Evolutionary conservation across 2,113 vertebrate genomes (phyloP).

Genomic region (Micronycteris hirsuta): DNA sequence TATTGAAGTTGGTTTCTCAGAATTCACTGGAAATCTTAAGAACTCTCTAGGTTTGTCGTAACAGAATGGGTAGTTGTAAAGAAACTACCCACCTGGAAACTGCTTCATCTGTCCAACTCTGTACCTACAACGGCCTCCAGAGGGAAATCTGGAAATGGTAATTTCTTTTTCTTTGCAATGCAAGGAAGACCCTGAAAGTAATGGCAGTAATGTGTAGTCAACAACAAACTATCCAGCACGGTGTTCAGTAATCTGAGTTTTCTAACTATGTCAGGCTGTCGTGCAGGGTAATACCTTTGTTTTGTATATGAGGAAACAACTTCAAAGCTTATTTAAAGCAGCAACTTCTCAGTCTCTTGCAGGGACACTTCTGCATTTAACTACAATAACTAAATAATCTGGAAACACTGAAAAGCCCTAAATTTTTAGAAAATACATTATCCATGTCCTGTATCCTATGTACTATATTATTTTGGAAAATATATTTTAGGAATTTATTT

Average conservation of each 20-base stretch:
- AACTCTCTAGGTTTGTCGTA: background rate
- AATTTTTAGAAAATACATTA: background rate
- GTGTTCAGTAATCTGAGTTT: background rate
- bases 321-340: background rate
- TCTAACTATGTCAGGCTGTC: background rate
- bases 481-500: background rate
- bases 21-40: background rate
- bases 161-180: background rate
- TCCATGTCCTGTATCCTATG: background rate
- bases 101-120: background rate
- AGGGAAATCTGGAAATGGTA: background rate
- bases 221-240: background rate
- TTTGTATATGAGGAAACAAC: background rate
- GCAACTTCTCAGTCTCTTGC: background rate
- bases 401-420: background rate
- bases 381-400: background rate
- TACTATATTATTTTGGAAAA: background rate
- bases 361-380: background rate
- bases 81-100: background rate
- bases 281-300: background rate
- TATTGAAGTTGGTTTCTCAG: conserved; percentile 32
- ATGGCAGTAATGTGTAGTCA: background rate
- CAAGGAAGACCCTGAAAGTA: background rate
- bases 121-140: background rate
- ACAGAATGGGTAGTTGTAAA: background rate